phyloP scores from a whole-genome alignment of 1,140 invertebrate genomes.

The Panulirus ornatus region DNA sequence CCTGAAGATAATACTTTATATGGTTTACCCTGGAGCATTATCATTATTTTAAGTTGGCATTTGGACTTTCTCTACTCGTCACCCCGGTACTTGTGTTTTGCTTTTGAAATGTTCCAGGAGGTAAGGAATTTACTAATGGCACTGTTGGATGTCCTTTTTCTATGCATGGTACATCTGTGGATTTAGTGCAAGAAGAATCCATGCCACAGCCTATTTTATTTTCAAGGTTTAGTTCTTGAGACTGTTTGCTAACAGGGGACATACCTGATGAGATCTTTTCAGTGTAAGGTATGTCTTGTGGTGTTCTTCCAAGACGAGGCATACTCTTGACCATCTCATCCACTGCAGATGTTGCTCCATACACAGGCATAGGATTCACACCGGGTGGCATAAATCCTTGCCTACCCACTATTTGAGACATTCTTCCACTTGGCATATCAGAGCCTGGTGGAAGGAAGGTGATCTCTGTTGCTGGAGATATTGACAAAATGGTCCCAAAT shows the following conservation, averaged over 20 bases:
- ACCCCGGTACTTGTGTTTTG: constrained; percentile 2
- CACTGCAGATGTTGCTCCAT: neutral
- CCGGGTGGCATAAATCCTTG: neutral
- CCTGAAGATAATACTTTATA: too few species aligned
- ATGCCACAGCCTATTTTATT: neutral
- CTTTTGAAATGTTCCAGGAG: constrained; percentile 23
- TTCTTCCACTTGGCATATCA: constrained; percentile 42
- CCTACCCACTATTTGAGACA: neutral
- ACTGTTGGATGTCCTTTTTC: constrained; percentile 52
- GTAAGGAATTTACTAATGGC: constrained; percentile 39
- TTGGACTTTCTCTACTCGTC: neutral
- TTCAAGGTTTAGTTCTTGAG: neutral
- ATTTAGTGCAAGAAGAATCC: neutral
- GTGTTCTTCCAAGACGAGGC: neutral
- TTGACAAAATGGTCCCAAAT: constrained; percentile 91
- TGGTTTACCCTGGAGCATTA: constrained; percentile 7
- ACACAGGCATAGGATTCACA: neutral
- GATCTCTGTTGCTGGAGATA: constrained; percentile 48
- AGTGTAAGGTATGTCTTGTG: constrained; percentile 20
- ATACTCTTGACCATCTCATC: constrained; percentile 7
- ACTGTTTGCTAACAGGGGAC: neutral
- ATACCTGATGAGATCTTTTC: neutral
- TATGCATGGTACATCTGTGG: constrained; percentile 17
- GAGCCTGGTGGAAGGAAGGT: constrained; percentile 54
- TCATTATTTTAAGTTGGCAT: neutral